Base-by-base conservation (phyloP, 2,797 vertebrate genomes). In the Sebastes dallii region DNA sequence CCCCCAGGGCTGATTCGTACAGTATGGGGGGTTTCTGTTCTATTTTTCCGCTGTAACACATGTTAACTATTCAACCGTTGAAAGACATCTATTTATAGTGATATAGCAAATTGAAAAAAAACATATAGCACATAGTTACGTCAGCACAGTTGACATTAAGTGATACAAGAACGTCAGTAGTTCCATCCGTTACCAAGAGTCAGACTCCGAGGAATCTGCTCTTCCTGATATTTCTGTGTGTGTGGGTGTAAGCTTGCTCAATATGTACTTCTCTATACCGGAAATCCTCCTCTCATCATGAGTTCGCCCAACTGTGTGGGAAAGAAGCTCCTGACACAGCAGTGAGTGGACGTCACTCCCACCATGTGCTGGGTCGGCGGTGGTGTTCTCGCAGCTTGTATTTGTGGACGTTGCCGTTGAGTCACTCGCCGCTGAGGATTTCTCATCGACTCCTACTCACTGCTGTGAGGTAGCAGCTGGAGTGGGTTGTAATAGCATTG, bases 301-400 rank as follows among this genome's bases (percentile, higher is more conserved):
- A 72, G 29, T 75, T 42, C 25, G 54, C 73, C 82, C 69, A 55
- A 42, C 79, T 90, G 88, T 81, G 90, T 85, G 85, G 80, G 82
- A 83, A 89, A 71, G 59, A 58, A 73, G 82, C 82, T 89, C 85
- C 80, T 82, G 87, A 88, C 81, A 80, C 83, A 77, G 89, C 78
- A 85, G 66, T 52, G 58, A 78, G 80, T 65, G 65, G 50, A 84
- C 82, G 78, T 88, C 86, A 89, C 73, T 42, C 12, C 1, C 83
- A 24, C 87, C 81, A 61, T 91, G 79, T 77, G 88, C 77, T 55
- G n/a, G 60, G 62, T 79, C 18, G 62, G 70, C 16, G 68, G 69
- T 25, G 81, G 81, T 68, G 80, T 87, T 89, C 86, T 80, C 89
- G 61, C 85, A 81, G 89, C 88, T 86, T 82, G 80, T 71, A 69